Conservation (phyloP, 2,888 invertebrate species). For the Platycheirus rosarum region DNA sequence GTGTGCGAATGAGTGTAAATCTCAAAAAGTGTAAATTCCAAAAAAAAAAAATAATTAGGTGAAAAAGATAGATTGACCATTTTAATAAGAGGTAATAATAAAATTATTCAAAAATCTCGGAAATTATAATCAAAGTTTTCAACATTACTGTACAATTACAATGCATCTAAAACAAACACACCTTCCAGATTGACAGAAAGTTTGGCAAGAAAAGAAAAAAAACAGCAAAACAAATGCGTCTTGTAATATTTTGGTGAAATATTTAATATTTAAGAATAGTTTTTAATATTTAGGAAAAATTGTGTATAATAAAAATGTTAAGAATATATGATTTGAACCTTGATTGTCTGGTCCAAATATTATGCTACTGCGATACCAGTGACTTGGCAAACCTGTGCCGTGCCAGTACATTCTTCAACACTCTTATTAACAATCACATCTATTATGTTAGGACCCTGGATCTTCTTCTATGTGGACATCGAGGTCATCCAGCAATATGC, state of each 20-base stretch:
- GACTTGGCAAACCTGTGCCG: slow-evolving; percentile 83
- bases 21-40: too few species aligned
- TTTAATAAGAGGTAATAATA: too few species aligned
- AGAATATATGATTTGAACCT: slow-evolving; percentile 78
- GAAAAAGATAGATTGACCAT: too few species aligned
- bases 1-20: too few species aligned
- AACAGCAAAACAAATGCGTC: not conserved
- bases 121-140: not conserved
- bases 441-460: slow-evolving; percentile 79
- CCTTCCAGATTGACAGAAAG: not conserved
- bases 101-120: too few species aligned
- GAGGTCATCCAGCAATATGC: slow-evolving; percentile 76
- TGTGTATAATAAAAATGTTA: slow-evolving; percentile 64
- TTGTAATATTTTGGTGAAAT: not conserved
- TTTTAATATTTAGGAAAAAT: not conserved
- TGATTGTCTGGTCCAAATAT: slow-evolving; percentile 83
- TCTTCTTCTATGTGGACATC: slow-evolving; percentile 80
- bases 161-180: slow-evolving; percentile 2
- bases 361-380: slow-evolving; percentile 83
- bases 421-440: slow-evolving; percentile 82
- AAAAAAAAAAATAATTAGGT: too few species aligned
- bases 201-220: slow-evolving; percentile 4
- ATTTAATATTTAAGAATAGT: not conserved
- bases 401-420: slow-evolving; percentile 83
- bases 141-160: slow-evolving; percentile 4